phyloP scores from a whole-genome alignment of 2,113 vertebrate genomes.

The Leptocoma aspasia region DNA sequence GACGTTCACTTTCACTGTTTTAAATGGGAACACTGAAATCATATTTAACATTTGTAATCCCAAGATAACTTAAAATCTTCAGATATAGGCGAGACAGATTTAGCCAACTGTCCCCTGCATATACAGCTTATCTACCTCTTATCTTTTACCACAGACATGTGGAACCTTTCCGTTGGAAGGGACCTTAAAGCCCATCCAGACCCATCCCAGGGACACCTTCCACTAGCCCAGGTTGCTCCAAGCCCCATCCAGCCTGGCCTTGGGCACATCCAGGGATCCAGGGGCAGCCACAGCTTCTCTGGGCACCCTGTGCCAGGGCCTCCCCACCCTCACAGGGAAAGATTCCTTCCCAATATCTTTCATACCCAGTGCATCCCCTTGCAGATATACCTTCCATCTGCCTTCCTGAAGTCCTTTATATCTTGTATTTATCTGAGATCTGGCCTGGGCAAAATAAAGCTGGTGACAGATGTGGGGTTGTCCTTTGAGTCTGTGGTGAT shows the following conservation, averaged over 20 bases:
- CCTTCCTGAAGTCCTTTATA: not conserved
- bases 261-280: not conserved
- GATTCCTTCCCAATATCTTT: not conserved
- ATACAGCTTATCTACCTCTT: not conserved
- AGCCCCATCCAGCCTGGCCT: rapidly evolving
- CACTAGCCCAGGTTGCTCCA: rapidly evolving
- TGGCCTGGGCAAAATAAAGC: not conserved
- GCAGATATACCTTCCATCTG: not conserved
- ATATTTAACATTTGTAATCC: not conserved
- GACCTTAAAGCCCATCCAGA: not conserved
- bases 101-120: not conserved
- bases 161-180: not conserved
- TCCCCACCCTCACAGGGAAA: not conserved
- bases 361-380: not conserved
- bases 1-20: not conserved
- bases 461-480: rapidly evolving
- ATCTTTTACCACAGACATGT: not conserved
- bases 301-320: not conserved
- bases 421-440: not conserved
- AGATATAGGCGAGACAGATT: not conserved
- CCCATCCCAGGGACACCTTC: not conserved
- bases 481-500: not conserved
- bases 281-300: not conserved
- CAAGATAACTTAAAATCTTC: not conserved
- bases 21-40: not conserved